phyloP scores from a whole-genome alignment of 2,113 vertebrate species.

The Serilophus lunatus region DNA sequence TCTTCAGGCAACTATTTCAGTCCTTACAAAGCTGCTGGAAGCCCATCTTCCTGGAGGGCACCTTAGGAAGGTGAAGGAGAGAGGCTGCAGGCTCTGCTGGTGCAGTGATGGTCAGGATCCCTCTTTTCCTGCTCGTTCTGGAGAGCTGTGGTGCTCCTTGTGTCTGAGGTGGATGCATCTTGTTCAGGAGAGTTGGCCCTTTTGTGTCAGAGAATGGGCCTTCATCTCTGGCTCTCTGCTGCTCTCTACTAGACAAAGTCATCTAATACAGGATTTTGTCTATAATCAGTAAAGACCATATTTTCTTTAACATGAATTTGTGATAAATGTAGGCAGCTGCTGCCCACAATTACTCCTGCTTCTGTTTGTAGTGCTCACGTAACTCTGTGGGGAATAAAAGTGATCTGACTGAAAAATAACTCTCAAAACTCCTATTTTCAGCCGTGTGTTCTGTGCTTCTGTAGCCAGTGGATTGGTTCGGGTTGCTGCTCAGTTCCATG shows the following conservation, averaged over 20 bases:
- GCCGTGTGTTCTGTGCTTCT: background rate
- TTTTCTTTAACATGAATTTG: background rate
- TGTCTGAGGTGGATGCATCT: background rate
- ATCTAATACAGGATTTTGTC: background rate
- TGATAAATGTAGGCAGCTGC: background rate
- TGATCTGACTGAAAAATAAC: background rate
- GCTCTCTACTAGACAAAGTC: background rate
- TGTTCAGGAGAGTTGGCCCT: background rate
- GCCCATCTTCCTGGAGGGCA: rapidly evolving
- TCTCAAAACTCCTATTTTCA: background rate
- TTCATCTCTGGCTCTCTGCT: background rate
- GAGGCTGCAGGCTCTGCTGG: background rate
- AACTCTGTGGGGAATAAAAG: background rate
- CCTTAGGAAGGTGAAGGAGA: background rate
- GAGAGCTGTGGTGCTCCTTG: background rate
- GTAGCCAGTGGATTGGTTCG: background rate
- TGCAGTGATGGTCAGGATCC: background rate
- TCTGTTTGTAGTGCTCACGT: background rate
- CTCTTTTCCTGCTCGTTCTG: rapidly evolving
- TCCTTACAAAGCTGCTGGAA: background rate
- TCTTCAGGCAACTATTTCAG: background rate
- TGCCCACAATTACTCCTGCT: background rate
- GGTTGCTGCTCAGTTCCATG: background rate
- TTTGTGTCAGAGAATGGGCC: background rate
- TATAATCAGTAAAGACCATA: rapidly evolving